Evolutionary conservation across 1,140 invertebrate species (phyloP).

Genomic region (Papilio polytes): DNA sequence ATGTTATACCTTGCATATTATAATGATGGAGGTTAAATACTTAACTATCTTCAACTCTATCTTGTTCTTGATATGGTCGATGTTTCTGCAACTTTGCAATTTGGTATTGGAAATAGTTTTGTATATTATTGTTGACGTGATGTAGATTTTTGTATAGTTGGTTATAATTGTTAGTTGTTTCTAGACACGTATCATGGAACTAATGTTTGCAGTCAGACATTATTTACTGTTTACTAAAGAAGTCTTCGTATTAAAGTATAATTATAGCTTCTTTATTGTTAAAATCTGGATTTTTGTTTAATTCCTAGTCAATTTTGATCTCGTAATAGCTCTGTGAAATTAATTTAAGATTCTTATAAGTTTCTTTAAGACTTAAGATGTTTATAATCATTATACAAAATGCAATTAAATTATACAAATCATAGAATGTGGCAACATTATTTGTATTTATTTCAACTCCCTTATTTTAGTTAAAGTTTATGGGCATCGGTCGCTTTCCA

Average conservation of each 20-base stretch:
- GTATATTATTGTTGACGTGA: conserved; percentile 33
- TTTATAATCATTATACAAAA: conserved; percentile 70
- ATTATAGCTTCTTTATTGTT: neutral
- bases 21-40: conserved; percentile 26
- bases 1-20: conserved; percentile 36
- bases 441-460: conserved; percentile 56
- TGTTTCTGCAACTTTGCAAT: conserved; percentile 14
- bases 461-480: neutral
- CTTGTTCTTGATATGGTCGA: neutral
- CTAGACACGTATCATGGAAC: conserved; percentile 1
- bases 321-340: conserved; percentile 46
- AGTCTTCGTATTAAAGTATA: neutral
- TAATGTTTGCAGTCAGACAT: neutral
- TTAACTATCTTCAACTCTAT: conserved; percentile 24
- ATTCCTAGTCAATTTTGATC: conserved; percentile 12
- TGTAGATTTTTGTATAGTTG: conserved; percentile 39
- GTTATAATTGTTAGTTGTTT: neutral
- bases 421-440: conserved; percentile 70
- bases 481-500: too few species aligned
- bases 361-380: conserved; percentile 63
- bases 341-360: conserved; percentile 46
- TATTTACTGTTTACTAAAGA: neutral
- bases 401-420: conserved; percentile 68
- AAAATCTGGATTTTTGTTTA: neutral
- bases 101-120: conserved; percentile 27